A percentile compares a stretch with the other conserved stretches of the same genome.
Conservation (phyloP, 2,888 invertebrate species). For the Aquatica leii region DNA sequence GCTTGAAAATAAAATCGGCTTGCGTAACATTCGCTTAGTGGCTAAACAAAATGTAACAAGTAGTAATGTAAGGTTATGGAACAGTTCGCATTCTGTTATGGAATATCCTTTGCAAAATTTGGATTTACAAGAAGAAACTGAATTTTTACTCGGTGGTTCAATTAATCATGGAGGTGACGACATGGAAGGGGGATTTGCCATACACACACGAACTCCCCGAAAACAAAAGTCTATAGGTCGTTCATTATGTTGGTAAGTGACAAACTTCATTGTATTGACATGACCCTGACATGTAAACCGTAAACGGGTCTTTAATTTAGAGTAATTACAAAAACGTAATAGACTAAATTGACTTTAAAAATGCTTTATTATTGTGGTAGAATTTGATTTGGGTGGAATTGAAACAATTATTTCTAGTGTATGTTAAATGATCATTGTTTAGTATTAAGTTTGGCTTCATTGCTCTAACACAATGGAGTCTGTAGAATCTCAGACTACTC, state of each 20-base stretch:
- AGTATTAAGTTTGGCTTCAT: not conserved
- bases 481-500: constrained; percentile 58
- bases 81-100: constrained; percentile 47
- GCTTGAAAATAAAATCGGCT: constrained; percentile 1
- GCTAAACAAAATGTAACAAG: not conserved
- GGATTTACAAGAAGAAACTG: constrained; percentile 59
- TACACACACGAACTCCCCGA: constrained; percentile 53
- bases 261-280: constrained; percentile 19
- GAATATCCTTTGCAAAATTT: constrained; percentile 62
- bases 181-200: constrained; percentile 56
- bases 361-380: not conserved
- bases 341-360: not conserved
- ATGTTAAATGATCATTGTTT: not conserved
- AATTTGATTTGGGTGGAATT: not conserved
- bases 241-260: constrained; percentile 55
- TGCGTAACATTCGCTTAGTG: constrained; percentile 1
- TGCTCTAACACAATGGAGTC: constrained; percentile 50
- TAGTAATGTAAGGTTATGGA: constrained; percentile 34
- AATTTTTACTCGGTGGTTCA: constrained; percentile 56
- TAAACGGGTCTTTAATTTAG: not conserved
- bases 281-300: constrained; percentile 12
- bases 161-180: constrained; percentile 57
- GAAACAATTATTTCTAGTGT: not conserved
- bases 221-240: constrained; percentile 51
- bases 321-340: too few species aligned